Evolutionary conservation across 1,140 invertebrate species (phyloP), one percentile per base, ranked within the genome.

Genomic region (Nephotettix cincticeps): DNA sequence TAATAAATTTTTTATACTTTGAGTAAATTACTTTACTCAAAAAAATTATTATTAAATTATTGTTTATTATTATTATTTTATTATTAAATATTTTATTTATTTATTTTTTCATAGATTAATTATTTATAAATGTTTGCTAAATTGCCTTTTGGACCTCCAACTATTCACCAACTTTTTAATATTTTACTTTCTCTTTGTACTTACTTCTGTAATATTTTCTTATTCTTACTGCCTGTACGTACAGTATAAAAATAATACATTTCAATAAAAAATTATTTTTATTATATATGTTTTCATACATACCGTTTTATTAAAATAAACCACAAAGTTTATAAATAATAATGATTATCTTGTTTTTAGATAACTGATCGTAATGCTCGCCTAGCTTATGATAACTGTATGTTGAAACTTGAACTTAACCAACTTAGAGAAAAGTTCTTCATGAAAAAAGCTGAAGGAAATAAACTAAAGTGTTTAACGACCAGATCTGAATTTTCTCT

Each of bases 321-420:
- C 19, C n/a, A n/a, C n/a, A n/a, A n/a, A n/a, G n/a, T n/a, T n/a
- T n/a, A n/a, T n/a, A 11, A n/a, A 11, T 9, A 11, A 4, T 51
- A 51, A 4, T 9, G 19, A 19, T 9, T 51, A 11, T 4, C 4
- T n/a, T 11, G 19, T n/a, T 51, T 51, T 21, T n/a, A 51, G 47
- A 17, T 51, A 51, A n/a, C 47, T 19, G 47, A 51, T n/a, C 47
- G 47, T 21, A 51, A 51, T 51, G 47, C 47, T n/a, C 47, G 47
- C 47, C n/a, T 51, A 51, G 47, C 47, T 19, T 51, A 51, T n/a
- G 47, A 51, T n/a, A 51, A 51, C 21, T 51, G 14, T 19, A 51
- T 51, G 47, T n/a, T 51, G n/a, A 51, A 51, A 21, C 47, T 51
- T 6, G 47, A 51, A 51, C 19, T 51, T 4, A 21, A 51, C 19